These are phyloP conservation scores for Cromileptes altivelis DNA, from an alignment of 2,113 vertebrate species.

Conservation along the genomic window DNA sequence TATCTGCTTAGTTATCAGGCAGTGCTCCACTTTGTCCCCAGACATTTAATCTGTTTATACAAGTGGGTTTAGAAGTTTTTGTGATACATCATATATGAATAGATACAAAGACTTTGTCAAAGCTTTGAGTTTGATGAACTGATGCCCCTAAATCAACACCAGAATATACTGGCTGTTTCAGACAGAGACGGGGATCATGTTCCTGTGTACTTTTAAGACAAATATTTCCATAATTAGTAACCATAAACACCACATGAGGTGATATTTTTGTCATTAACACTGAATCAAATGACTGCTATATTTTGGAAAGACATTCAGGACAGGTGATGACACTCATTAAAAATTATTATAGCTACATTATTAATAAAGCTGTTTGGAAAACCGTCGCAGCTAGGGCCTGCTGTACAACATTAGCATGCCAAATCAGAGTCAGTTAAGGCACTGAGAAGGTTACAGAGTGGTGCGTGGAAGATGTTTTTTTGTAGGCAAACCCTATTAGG, in stretches of 20 bases:
- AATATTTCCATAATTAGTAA: background rate
- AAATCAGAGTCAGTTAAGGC: too few species aligned
- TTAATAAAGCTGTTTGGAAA: too few species aligned
- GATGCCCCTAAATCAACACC: background rate
- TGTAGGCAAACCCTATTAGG: too few species aligned
- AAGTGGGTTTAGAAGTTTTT: background rate
- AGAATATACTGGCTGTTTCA: conserved; percentile 2
- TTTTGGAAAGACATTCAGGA: too few species aligned
- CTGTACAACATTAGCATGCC: too few species aligned
- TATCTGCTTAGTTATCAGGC: background rate
- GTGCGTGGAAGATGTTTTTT: too few species aligned
- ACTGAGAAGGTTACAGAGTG: too few species aligned
- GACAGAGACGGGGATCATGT: background rate
- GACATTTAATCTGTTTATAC: background rate
- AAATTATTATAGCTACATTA: too few species aligned
- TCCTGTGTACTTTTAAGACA: background rate
- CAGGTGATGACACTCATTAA: too few species aligned
- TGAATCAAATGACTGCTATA: background rate
- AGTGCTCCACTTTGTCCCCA: background rate
- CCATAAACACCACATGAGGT: background rate
- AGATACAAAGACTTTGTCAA: background rate
- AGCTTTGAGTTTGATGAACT: background rate
- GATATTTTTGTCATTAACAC: background rate
- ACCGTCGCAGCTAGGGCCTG: too few species aligned
- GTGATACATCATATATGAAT: background rate